These are phyloP conservation scores for Sebastiscus tertius DNA, from an alignment of 2,797 vertebrate species.

Conservation along the genomic window DNA sequence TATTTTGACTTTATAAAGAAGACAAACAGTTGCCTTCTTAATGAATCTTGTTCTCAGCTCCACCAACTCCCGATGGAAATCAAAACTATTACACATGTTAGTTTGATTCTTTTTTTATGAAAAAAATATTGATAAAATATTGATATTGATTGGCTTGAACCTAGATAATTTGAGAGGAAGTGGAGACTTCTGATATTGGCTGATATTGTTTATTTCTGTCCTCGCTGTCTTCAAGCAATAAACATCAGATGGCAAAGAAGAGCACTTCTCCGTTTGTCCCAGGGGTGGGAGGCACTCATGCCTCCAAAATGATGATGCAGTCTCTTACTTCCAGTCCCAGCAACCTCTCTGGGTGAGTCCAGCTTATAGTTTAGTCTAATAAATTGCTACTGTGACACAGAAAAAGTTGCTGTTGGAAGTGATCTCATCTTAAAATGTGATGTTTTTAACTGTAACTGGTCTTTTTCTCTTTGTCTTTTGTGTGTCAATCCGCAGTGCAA, in stretches of 20 bases:
- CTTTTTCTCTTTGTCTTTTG: not conserved
- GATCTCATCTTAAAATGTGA: not conserved
- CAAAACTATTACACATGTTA: not conserved
- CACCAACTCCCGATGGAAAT: not conserved
- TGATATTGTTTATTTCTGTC: not conserved
- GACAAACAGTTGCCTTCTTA: not conserved
- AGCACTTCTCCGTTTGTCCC: conserved; percentile 90
- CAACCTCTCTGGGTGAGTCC: conserved; percentile 57
- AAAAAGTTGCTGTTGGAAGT: not conserved
- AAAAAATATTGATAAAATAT: too few species aligned
- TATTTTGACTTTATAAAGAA: not conserved
- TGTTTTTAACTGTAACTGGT: not conserved
- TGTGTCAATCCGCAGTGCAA: conserved; percentile 30
- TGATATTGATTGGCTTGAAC: not conserved
- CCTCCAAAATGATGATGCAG: conserved; percentile 71
- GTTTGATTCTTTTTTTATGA: not conserved
- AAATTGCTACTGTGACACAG: not conserved
- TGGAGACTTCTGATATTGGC: not conserved
- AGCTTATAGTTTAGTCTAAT: not conserved
- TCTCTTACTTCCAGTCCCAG: conserved; percentile 46
- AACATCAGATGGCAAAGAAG: conserved; percentile 97
- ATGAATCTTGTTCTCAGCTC: not conserved
- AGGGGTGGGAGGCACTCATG: conserved; percentile 76
- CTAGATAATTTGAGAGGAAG: too few species aligned
- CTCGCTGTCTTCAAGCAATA: conserved; percentile 66